Conservation (phyloP, 2,113 vertebrate genomes). For the Burhinus bistriatus region DNA sequence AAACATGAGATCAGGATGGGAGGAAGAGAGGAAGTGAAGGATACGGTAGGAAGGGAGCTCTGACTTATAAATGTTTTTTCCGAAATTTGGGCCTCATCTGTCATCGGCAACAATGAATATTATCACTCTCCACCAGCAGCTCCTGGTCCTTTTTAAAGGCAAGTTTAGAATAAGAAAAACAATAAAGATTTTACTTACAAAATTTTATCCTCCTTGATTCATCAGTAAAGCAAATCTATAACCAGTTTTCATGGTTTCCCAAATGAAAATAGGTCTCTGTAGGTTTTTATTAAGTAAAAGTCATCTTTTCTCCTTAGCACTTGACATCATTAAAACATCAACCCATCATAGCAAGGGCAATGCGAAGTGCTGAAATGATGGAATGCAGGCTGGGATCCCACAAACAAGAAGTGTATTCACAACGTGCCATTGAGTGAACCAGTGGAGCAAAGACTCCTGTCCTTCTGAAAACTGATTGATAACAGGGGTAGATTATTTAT, state of each 20-base stretch:
- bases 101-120: neutral
- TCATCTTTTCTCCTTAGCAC: slow-evolving; percentile 1
- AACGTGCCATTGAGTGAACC: neutral
- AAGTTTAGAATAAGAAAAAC: neutral
- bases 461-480: slow-evolving; percentile 26
- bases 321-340: slow-evolving; percentile 46
- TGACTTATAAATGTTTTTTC: neutral
- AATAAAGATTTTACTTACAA: neutral
- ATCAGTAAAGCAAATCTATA: neutral
- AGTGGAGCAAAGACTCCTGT: slow-evolving; percentile 17
- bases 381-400: neutral
- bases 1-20: neutral
- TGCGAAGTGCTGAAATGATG: slow-evolving; percentile 17
- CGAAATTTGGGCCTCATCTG: neutral
- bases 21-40: neutral
- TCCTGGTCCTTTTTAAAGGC: neutral
- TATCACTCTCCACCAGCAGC: neutral
- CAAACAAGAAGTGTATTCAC: slow-evolving; percentile 50
- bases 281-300: slow-evolving; percentile 19
- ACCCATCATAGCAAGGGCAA: slow-evolving; percentile 46
- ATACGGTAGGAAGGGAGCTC: neutral
- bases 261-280: neutral
- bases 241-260: neutral
- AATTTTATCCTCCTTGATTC: neutral
- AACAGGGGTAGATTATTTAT: slow-evolving; percentile 36